phyloP scores from a whole-genome alignment of 1,140 invertebrate genomes.

The Hestina assimilis region DNA sequence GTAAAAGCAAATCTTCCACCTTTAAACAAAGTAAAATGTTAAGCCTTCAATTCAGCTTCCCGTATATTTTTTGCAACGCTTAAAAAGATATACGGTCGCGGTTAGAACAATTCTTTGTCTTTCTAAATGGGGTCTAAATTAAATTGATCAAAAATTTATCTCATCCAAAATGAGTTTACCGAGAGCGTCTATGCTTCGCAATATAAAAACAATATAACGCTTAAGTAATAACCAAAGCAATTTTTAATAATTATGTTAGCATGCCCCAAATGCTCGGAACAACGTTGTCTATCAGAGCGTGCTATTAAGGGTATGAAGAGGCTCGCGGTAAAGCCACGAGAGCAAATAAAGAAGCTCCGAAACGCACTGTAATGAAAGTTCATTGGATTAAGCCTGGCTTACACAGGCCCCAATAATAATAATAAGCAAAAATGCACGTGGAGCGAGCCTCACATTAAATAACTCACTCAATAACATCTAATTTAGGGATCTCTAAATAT shows the following conservation, averaged over 20 bases:
- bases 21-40: constrained; percentile 9
- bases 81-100: neutral
- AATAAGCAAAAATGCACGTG: constrained; percentile 75
- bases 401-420: constrained; percentile 70
- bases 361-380: constrained; percentile 71
- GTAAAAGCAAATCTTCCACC: constrained; percentile 15
- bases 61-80: neutral
- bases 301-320: constrained; percentile 62
- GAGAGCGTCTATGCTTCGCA: neutral
- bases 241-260: constrained; percentile 75
- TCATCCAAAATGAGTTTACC: constrained; percentile 19
- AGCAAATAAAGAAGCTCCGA: constrained; percentile 68
- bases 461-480: constrained; percentile 74
- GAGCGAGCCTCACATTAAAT: constrained; percentile 57
- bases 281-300: constrained; percentile 58
- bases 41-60: constrained; percentile 7
- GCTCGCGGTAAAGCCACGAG: constrained; percentile 53
- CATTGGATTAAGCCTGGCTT: constrained; percentile 72
- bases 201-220: constrained; percentile 44
- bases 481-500: constrained; percentile 57
- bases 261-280: constrained; percentile 48
- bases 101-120: neutral
- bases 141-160: constrained; percentile 8
- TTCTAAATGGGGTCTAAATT: neutral
- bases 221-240: constrained; percentile 59